These are phyloP conservation scores for Pogonomyrmex barbatus DNA, from an alignment of 1,140 invertebrate genomes.

Conservation along the genomic window DNA sequence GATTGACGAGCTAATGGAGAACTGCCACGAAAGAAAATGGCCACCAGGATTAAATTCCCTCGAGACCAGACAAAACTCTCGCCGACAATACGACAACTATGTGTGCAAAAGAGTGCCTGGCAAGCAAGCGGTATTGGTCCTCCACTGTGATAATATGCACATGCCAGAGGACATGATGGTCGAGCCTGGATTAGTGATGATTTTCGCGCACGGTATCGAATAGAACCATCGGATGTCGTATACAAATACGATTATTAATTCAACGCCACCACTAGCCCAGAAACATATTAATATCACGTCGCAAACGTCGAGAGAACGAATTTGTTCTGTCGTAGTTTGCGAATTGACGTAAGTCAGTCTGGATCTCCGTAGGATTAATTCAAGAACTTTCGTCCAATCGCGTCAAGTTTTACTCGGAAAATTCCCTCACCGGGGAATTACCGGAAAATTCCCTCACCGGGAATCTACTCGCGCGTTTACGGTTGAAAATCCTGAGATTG, in stretches of 20 bases:
- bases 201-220: slow-evolving; percentile 99
- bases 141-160: slow-evolving; percentile 97
- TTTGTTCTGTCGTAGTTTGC: slow-evolving; percentile 10
- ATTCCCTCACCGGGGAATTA: slow-evolving; percentile 19
- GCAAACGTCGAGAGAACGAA: not conserved
- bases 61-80: slow-evolving; percentile 96
- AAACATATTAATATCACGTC: not conserved
- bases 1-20: slow-evolving; percentile 97
- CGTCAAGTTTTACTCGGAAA: slow-evolving; percentile 20
- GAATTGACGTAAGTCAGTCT: not conserved
- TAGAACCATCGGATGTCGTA: slow-evolving; percentile 82
- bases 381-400: not conserved
- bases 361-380: slow-evolving; percentile 11
- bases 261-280: not conserved
- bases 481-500: slow-evolving; percentile 15
- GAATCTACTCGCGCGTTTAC: not conserved
- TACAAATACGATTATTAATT: slow-evolving; percentile 28
- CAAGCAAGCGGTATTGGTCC: slow-evolving; percentile 97
- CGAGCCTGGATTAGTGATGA: slow-evolving; percentile 99
- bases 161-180: slow-evolving; percentile 98
- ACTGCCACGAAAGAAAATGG: slow-evolving; percentile 98
- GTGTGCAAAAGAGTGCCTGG: slow-evolving; percentile 97
- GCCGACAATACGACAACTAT: slow-evolving; percentile 97
- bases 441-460: slow-evolving; percentile 28
- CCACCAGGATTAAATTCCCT: slow-evolving; percentile 96